Evolutionary conservation across 2,888 invertebrate genomes (phyloP).

Genomic region (Sphinx pinastri): DNA sequence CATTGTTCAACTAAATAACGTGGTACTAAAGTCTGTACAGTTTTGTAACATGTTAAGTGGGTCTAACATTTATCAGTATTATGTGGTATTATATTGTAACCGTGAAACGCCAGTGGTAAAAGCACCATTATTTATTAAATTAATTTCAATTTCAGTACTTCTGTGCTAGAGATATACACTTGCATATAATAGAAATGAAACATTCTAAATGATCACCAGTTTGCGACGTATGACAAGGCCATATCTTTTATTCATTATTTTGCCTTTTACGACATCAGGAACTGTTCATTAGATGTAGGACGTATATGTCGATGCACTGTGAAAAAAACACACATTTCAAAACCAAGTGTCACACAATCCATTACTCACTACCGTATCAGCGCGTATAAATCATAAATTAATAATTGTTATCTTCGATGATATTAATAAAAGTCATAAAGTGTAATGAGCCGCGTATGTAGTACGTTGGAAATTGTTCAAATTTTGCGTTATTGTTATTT

Average conservation of each 20-base stretch:
- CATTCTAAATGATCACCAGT: not conserved
- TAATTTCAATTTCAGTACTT: slow-evolving; percentile 2
- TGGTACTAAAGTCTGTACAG: not conserved
- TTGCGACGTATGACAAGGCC: not conserved
- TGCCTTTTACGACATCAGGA: slow-evolving; percentile 5
- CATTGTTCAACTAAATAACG: not conserved
- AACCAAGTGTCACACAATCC: slow-evolving; percentile 3
- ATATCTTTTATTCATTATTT: not conserved
- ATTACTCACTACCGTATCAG: slow-evolving; percentile 44
- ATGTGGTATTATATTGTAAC: no score
- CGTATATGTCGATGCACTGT: not conserved
- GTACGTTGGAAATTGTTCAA: slow-evolving; percentile 33
- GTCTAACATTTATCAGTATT: no score
- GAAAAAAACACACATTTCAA: not conserved
- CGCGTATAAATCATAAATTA: slow-evolving; percentile 37
- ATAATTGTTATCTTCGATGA: slow-evolving; percentile 39
- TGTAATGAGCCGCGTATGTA: slow-evolving; percentile 33
- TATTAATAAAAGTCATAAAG: slow-evolving; percentile 43
- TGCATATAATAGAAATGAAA: not conserved
- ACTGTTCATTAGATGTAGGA: not conserved
- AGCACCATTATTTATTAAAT: slow-evolving; percentile 1
- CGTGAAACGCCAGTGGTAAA: not conserved
- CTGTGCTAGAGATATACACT: not conserved
- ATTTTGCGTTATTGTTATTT: slow-evolving; percentile 35
- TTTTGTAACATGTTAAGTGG: no score